Evolutionary conservation across 2,797 vertebrate genomes (phyloP).

Genomic region (Otolemur crassicaudatus): DNA sequence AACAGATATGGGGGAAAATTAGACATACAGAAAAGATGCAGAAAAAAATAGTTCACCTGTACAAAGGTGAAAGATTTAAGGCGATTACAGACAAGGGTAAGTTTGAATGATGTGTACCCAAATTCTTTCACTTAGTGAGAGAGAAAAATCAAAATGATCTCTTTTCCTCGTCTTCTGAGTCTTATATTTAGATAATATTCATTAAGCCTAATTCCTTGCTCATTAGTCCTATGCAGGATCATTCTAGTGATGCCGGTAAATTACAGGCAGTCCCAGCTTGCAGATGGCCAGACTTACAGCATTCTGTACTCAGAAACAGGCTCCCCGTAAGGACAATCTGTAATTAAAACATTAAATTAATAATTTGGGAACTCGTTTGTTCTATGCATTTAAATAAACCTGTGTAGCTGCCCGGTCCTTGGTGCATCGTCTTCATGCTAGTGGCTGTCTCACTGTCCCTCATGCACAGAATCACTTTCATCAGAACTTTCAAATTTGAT

Average conservation of each 20-base stretch:
- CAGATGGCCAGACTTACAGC: neutral
- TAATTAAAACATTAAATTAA: neutral
- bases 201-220: neutral
- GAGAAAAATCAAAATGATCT: neutral
- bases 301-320: neutral
- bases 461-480: neutral
- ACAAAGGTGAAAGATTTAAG: neutral
- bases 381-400: neutral
- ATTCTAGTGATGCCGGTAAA: neutral
- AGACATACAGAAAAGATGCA: neutral
- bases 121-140: neutral
- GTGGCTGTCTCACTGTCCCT: neutral
- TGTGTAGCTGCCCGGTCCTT: neutral
- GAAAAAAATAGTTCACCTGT: neutral
- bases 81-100: accelerated
- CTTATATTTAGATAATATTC: neutral
- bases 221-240: neutral
- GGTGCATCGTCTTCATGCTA: too few relatives aligned
- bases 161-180: neutral
- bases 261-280: neutral
- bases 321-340: neutral
- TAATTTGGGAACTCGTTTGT: neutral
- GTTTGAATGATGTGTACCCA: neutral
- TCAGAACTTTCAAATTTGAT: neutral
- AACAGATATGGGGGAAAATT: neutral